These are phyloP conservation scores for Trichogramma pretiosum DNA, from an alignment of 1,140 invertebrate genomes.

Conservation along the genomic window DNA sequence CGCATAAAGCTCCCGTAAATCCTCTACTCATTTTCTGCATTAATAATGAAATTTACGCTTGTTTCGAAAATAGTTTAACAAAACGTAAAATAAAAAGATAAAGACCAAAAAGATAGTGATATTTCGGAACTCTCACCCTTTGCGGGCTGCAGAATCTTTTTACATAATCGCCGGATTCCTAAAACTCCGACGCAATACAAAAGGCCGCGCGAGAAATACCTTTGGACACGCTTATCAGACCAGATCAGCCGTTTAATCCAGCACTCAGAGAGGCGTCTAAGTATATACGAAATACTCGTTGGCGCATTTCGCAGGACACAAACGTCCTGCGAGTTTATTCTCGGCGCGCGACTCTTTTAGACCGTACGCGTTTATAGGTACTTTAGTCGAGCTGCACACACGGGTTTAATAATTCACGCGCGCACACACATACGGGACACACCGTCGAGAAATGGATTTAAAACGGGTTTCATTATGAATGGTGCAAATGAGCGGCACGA, in stretches of 20 bases:
- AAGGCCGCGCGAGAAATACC: background rate
- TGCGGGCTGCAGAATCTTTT: too few relatives aligned
- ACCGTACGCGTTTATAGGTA: too few relatives aligned
- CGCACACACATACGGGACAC: background rate
- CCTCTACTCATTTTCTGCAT: too few relatives aligned
- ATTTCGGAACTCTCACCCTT: background rate
- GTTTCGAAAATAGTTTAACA: too few relatives aligned
- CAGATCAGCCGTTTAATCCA: slow-evolving; percentile 3
- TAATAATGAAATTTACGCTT: too few relatives aligned
- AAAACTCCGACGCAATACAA: background rate
- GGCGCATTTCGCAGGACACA: too few relatives aligned
- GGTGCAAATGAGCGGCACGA: background rate
- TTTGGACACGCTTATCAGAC: slow-evolving; percentile 1
- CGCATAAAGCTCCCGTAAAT: too few relatives aligned
- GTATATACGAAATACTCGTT: too few relatives aligned
- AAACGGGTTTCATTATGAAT: background rate
- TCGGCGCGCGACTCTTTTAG: background rate
- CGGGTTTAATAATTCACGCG: background rate
- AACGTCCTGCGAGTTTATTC: too few relatives aligned
- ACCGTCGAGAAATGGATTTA: background rate
- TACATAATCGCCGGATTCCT: slow-evolving; percentile 6
- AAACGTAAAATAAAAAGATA: too few relatives aligned
- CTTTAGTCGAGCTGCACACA: background rate
- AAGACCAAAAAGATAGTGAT: too few relatives aligned
- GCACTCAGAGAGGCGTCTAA: too few relatives aligned